Evolutionary conservation across 2,888 invertebrate species (phyloP), one percentile per base, ranked within the genome.

Genomic region (Drosophila borborema): DNA sequence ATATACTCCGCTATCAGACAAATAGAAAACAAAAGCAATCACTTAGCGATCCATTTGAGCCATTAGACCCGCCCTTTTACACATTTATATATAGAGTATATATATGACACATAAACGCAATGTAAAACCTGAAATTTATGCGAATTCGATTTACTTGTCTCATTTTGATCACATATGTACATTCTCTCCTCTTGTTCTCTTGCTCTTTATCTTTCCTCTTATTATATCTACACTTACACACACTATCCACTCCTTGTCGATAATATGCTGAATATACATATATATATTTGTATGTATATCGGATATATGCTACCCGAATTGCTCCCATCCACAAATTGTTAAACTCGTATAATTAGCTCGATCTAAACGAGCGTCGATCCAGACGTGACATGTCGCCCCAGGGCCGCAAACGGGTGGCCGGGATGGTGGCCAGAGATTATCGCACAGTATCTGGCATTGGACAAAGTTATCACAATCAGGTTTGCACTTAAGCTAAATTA

Each of bases 351-450:
- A 60, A 78, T 77, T 88, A 94, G 90, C 93, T 94, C 93, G 94
- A 95, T 89, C 92, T 94, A 91, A 95, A 95, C 83, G 95, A 96
- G 83, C 95, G 96, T 91, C 95, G 96, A 89, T 97, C 97, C 83
- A 95, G 97, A 87, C 95, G 97, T 89, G 97, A 97, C 92, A 96
- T 97, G 95, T 97, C 97, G 71, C 96, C 96, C 59, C 96, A 96
- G 80, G 96, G 96, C 79, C 94, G 96, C 81, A 96, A 96, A 90
- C 94, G 96, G 86, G 94, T 95, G 65, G 94, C 95, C 73, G 95
- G 95, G 85, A 95, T 96, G 94, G 94, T 94, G 88, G 94, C 95
- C 93, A 95, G 96, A 86, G 93, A 93, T 89, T 93, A 92, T 90
- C 92, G 93, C 88, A 93, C 93, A 63, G 92, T 93, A 86, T 93